Base-by-base conservation (phyloP, 2,888 invertebrate species). In the Drosophila quinaria region DNA sequence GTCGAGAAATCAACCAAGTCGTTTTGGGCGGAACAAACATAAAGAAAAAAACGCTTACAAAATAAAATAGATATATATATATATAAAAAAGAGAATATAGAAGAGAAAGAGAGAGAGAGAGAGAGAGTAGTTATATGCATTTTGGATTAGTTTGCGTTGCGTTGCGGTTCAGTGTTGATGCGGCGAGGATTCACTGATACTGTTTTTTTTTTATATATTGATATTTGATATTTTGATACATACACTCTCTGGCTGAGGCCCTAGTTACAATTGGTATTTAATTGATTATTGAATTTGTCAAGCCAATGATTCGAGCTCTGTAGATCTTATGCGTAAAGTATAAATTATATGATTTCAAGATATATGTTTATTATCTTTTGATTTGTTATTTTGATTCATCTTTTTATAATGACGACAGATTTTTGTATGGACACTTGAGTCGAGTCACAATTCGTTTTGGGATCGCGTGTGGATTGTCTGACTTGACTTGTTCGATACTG, bases 81-180 rank as follows among this genome's bases (percentile, higher is more conserved):
- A 35, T 59, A 74, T 50, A 59, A 76, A 84, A 75, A 79, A 87
- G 67, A 82, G 73, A 87, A 87, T 76, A 88, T 70, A 87, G 78
- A 80, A 89, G 76, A 50, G 19, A 81, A 72, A 83, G 76, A 82
- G 76, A 83, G 76, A 86, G 77, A 88, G 79, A 87, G 78, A 81
- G 74, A 82, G 78, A 82, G 82, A 86, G 86, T 74, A 83, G 87
- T 81, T 89, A 87, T 87, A 81, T 83, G 83, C 76, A 69, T 76
- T 78, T 78, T 79, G 47, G 70, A 86, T 87, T 87, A 83, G 84
- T 81, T 78, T 65, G 69, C 63, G 31, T 52, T 39, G 46, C 62
- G 35, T 44, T 47, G 39, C 62, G 60, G 37, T 75, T 79, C 65
- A 67, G 54, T 78, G 59, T 69, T 75, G 72, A 77, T 80, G 74